Evolutionary conservation across 2,797 vertebrate genomes (phyloP).

Genomic region (Neopelma chrysocephalum): DNA sequence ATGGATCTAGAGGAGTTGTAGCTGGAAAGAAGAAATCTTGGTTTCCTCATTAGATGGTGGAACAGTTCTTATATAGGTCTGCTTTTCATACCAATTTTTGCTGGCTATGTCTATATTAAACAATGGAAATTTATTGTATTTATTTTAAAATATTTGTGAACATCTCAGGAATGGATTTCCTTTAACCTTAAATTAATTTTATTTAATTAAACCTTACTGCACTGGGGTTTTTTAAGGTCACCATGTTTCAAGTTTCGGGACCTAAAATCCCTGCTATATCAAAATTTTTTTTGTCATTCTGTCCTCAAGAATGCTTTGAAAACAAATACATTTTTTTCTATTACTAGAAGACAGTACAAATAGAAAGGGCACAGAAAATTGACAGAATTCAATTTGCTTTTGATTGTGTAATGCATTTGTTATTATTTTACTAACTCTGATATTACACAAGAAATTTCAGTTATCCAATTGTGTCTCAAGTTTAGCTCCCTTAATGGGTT

Average conservation of each 20-base stretch:
- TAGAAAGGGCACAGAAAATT: neutral
- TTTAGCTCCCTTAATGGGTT: slow-evolving; percentile 30
- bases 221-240: neutral
- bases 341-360: neutral
- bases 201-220: neutral
- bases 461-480: slow-evolving; percentile 21
- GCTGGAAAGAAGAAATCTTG: neutral
- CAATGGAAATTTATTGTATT: neutral
- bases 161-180: neutral
- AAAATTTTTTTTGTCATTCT: neutral
- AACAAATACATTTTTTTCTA: neutral
- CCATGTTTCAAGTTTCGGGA: neutral
- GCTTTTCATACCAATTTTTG: neutral
- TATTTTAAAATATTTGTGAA: neutral
- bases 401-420: slow-evolving; percentile 4
- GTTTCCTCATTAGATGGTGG: neutral
- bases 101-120: neutral
- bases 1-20: neutral
- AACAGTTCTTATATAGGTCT: neutral
- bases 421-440: slow-evolving; percentile 53
- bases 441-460: slow-evolving; percentile 40
- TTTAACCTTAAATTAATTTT: neutral
- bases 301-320: neutral
- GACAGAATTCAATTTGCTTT: slow-evolving; percentile 25
- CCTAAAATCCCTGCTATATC: neutral